A percentile compares a stretch with the other conserved stretches of the same genome.
phyloP scores from a whole-genome alignment of 2,797 vertebrate genomes.

The Hapalemur alaotrensis region DNA sequence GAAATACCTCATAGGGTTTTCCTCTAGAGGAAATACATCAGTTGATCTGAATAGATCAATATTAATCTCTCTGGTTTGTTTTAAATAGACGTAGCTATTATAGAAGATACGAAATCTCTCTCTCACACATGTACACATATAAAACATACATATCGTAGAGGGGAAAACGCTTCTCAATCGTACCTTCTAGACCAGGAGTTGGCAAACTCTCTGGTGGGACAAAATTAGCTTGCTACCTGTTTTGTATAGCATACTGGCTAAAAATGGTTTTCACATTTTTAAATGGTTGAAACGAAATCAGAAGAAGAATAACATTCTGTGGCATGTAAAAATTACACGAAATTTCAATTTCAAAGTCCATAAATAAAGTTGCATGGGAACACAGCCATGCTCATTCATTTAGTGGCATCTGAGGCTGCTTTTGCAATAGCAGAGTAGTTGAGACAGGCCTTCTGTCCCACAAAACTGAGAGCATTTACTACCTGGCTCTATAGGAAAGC shows the following conservation, averaged over 20 bases:
- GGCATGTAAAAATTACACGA: not conserved
- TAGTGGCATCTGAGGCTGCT: not conserved
- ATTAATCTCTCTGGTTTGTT: constrained; percentile 5
- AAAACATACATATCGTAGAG: not conserved
- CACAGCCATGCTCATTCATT: not conserved
- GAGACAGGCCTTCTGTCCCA: not conserved
- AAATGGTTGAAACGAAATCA: not conserved
- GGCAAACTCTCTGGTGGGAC: not conserved
- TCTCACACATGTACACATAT: fast-evolving
- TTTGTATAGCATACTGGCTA: not conserved
- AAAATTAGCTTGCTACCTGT: not conserved
- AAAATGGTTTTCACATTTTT: not conserved
- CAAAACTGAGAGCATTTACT: not conserved
- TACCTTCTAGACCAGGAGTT: not conserved
- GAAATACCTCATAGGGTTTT: not conserved
- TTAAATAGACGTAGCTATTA: not conserved
- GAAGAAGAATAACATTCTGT: constrained; percentile 9
- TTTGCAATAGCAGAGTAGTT: not conserved
- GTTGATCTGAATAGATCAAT: not conserved
- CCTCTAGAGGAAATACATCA: not conserved
- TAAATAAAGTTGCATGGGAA: not conserved
- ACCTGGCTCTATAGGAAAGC: not conserved
- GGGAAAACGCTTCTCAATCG: not conserved
- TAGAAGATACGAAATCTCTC: not conserved
- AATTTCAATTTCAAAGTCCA: not conserved